phyloP scores from a whole-genome alignment of 2,888 invertebrate genomes.

The Taphrorychus bicolor region DNA sequence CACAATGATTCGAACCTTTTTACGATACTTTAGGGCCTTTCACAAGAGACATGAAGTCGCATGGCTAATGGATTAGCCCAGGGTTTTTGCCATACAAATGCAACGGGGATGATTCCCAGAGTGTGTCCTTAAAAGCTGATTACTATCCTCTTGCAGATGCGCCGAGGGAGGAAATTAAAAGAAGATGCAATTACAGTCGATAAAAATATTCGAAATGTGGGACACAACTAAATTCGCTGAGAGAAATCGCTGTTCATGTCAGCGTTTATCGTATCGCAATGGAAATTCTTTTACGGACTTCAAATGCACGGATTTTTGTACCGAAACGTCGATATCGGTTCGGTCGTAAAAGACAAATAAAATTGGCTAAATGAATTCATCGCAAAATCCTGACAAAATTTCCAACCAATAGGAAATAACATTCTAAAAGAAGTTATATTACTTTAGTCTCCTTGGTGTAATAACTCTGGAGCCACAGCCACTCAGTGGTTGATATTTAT shows the following conservation, averaged over 20 bases:
- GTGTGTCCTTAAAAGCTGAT: conserved; percentile 2
- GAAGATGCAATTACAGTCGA: neutral
- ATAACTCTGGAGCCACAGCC: too few relatives aligned
- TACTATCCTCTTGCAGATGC: neutral
- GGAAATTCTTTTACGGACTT: conserved; percentile 10
- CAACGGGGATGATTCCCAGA: conserved; percentile 13
- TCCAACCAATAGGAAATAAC: too few relatives aligned
- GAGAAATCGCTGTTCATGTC: conserved; percentile 11
- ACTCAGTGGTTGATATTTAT: too few relatives aligned
- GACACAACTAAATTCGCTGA: neutral
- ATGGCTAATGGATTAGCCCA: conserved; percentile 25
- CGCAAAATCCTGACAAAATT: too few relatives aligned
- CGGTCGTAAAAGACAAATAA: conserved; percentile 10
- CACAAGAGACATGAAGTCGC: conserved; percentile 29
- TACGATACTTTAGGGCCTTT: conserved; percentile 23
- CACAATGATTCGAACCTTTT: conserved; percentile 20
- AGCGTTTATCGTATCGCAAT: neutral
- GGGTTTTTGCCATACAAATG: conserved; percentile 17
- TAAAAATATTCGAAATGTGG: conserved; percentile 4
- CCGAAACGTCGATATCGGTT: conserved; percentile 3
- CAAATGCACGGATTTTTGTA: conserved; percentile 10
- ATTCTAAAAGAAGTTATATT: too few relatives aligned
- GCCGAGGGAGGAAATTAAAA: neutral
- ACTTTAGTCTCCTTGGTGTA: too few relatives aligned
- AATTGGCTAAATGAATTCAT: neutral